Evolutionary conservation across 2,797 vertebrate genomes (phyloP).

Genomic region (Dryobates pubescens): DNA sequence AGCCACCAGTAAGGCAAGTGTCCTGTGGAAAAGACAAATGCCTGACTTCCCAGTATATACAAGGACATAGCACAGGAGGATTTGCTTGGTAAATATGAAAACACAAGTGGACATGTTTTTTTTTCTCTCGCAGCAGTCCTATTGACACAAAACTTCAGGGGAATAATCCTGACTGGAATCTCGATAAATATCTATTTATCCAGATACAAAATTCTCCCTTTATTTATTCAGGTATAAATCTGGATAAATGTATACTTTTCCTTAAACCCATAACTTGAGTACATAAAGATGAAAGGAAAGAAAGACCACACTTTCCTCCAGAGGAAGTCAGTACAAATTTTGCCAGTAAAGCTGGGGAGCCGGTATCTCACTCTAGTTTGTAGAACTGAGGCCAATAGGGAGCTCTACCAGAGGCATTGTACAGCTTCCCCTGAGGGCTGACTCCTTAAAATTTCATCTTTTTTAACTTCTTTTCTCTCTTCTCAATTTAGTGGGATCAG

Average conservation of each 20-base stretch:
- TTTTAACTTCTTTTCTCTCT: not conserved
- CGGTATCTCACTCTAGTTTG: not conserved
- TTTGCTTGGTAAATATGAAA: conserved; percentile 8
- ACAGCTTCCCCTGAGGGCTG: not conserved
- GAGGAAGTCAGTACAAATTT: not conserved
- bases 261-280: not conserved
- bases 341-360: not conserved
- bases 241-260: not conserved
- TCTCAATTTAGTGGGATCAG: not conserved
- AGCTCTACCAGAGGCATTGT: not conserved
- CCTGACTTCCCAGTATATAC: not conserved
- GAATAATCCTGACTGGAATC: not conserved
- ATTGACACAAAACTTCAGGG: not conserved
- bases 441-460: not conserved
- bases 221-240: too few relatives aligned
- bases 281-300: not conserved
- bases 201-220: too few relatives aligned
- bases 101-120: not conserved
- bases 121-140: conserved; percentile 2
- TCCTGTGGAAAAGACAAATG: conserved; percentile 55
- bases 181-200: not conserved
- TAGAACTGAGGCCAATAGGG: not conserved
- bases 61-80: not conserved
- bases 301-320: not conserved
- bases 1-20: conserved; percentile 32